Conservation (phyloP, 1,140 invertebrate species). For the Danaus melanippus region DNA sequence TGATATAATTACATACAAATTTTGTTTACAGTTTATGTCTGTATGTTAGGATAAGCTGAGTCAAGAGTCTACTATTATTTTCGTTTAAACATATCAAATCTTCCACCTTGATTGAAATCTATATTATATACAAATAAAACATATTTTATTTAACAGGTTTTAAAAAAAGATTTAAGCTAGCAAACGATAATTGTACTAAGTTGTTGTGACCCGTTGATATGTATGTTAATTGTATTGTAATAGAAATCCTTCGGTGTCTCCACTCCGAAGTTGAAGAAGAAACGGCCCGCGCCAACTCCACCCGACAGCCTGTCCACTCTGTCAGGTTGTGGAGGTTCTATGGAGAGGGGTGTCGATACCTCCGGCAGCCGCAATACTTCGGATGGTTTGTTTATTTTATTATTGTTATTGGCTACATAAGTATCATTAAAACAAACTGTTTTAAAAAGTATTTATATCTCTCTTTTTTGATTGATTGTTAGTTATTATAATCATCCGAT, state of each 20-base stretch:
- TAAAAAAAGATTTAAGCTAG: background rate
- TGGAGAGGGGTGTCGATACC: slow-evolving; percentile 42
- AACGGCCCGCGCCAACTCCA: slow-evolving; percentile 79
- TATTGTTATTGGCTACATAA: background rate
- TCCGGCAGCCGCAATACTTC: slow-evolving; percentile 30
- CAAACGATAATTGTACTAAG: background rate
- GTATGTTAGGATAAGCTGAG: no score
- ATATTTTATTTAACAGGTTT: no score
- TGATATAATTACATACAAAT: no score
- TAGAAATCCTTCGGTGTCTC: slow-evolving; percentile 58
- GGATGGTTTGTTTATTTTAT: slow-evolving; percentile 32
- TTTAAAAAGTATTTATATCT: background rate
- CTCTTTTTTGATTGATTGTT: no score
- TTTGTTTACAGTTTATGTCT: no score
- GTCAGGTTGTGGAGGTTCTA: slow-evolving; percentile 39
- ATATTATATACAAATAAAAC: no score
- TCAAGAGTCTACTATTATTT: no score
- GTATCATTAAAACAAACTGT: no score
- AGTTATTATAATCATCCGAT: no score
- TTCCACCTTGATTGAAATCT: no score
- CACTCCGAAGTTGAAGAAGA: slow-evolving; percentile 73
- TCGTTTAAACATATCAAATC: no score
- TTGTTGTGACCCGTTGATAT: background rate
- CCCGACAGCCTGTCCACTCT: slow-evolving; percentile 66
- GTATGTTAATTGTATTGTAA: slow-evolving; percentile 1